Evolutionary conservation across 2,797 vertebrate genomes (phyloP), one percentile per base, ranked within the genome.

Genomic region (Eulemur rubriventer): DNA sequence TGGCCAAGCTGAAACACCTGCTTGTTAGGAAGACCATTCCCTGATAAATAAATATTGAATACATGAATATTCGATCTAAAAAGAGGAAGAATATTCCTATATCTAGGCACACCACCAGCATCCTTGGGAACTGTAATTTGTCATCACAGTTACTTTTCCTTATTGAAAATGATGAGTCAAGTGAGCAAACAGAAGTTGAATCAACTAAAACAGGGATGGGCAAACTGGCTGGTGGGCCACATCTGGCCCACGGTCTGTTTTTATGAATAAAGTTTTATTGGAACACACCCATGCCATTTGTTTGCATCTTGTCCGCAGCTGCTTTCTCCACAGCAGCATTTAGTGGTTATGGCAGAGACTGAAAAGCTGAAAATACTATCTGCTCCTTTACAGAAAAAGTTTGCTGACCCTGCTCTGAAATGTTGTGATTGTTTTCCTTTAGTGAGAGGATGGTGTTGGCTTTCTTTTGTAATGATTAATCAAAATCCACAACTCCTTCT

Each of bases 261-360:
- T 70, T 85, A 76, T 43, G 26, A 84, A 63, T 92, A 38, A 92
- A 93, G 12, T 78, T 80, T 96, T 95, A 89, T 69, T 63, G 52
- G 52, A 17, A 61, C 7, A 28, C 6, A 17, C 20, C 13, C 24
- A 26, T 3, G 22, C 24, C 38, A n/a, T 78, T 63, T 75, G 52
- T 48, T 88, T 65, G 67, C 4, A 1, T 41, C 26, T 46, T 61
- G 13, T 26, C n/a, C 14, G 2, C 4, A 33, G 43, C 59, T 92
- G 52, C 59, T 63, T 91, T 82, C 73, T 85, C 43, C 35, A 28
- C 16, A 18, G 69, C 38, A 70, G 43, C 24, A 1, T 55, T 57
- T 8, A 86, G 18, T 6, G 30, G 30, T n/a, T 69, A 38, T 14
- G 33, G 35, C 18, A 73, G 93, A n/a, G 76, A 43, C n/a, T 28